phyloP scores from a whole-genome alignment of 2,113 vertebrate species.

The Bombycilla garrulus region DNA sequence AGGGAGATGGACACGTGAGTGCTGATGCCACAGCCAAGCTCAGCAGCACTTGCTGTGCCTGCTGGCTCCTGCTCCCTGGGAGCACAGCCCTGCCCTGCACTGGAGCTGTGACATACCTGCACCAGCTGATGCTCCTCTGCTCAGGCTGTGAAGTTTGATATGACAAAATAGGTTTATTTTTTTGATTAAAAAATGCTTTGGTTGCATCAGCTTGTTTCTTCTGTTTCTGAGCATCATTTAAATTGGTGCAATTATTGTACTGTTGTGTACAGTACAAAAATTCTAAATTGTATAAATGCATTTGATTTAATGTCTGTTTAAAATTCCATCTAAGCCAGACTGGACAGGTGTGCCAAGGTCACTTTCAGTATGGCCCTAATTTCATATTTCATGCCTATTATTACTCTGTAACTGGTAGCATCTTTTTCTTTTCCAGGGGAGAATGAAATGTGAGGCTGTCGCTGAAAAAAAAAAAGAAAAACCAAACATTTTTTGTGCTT shows the following conservation, averaged over 20 bases:
- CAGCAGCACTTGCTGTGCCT: background rate
- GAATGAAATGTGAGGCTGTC: background rate
- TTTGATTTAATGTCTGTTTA: background rate
- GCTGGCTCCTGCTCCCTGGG: background rate
- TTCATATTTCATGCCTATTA: background rate
- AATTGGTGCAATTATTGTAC: background rate
- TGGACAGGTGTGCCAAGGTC: background rate
- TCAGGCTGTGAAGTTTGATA: background rate
- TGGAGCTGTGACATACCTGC: background rate
- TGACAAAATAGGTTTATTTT: background rate
- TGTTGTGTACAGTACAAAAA: background rate
- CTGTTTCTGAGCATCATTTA: background rate
- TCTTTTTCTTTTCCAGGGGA: background rate
- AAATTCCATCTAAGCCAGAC: background rate
- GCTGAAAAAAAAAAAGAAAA: background rate
- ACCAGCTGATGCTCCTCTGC: background rate
- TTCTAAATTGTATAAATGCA: background rate
- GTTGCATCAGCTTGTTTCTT: background rate
- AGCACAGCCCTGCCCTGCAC: background rate
- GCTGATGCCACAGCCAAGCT: background rate
- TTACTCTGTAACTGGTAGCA: background rate
- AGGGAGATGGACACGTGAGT: rapidly evolving
- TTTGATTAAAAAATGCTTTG: background rate
- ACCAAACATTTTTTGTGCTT: background rate
- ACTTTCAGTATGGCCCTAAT: background rate